Evolutionary conservation across 37 sponge, comb jelly and placozoan species (phyloP), one percentile per base, ranked within the genome.

Genomic region (Aphrocallistes beatrix): DNA sequence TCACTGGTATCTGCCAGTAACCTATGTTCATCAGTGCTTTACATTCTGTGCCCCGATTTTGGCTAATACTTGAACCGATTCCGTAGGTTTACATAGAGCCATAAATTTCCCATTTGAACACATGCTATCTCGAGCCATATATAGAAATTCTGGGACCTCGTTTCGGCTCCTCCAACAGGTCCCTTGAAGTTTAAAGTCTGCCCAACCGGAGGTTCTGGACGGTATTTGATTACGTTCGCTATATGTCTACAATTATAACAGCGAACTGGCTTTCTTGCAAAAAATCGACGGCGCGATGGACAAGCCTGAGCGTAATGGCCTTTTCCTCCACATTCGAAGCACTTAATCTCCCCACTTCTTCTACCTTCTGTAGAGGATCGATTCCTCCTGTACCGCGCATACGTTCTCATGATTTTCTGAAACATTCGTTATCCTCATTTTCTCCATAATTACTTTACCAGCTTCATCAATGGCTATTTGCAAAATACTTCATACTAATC

Each of bases 1-100:
- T 81, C 9, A 86, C 21, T 17, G 86, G 86, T 9, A 86, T 37
- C 45, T 42, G 45, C 45, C 45, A 42, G 45, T 42, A 42, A 13
- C 45, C 45, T 42, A 13, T 16, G 10, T 42, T 42, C 45, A 42
- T 42, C 10, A 42, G 13, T 42, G 13, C 45, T 16, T 42, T 42
- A 16, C 45, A 16, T 13, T 6, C 45, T 42, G 45, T 13, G 13
- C 45, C 45, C 45, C 45, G n/a, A n/a, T n/a, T n/a, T n/a, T n/a
- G n/a, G n/a, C n/a, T n/a, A n/a, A n/a, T n/a, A n/a, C n/a, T n/a
- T n/a, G n/a, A n/a, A n/a, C n/a, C n/a, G 13, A 42, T 42, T 42
- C 13, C 45, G 13, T 13, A 42, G 13, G 45, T 42, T 42, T 42
- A 42, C 45, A 42, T 16, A 42, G 45, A 42, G 45, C 45, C 13